Percentiles rank a stretch among this genome's conserved stretches.
Conservation (phyloP, 2,113 vertebrate species). For the Budorcas taxicolor region DNA sequence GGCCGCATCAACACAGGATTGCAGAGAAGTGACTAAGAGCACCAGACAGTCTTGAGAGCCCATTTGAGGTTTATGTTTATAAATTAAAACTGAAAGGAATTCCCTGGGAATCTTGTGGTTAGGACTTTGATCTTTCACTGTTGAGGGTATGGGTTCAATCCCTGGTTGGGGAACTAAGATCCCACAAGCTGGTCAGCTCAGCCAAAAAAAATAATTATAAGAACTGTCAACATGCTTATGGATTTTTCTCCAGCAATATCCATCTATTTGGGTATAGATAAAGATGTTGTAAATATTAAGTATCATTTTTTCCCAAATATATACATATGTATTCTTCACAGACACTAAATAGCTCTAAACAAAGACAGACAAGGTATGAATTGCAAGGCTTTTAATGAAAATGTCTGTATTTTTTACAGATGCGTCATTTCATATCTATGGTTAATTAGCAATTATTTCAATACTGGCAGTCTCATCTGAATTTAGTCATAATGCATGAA, state of each 20-base stretch:
- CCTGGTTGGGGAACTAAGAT: neutral
- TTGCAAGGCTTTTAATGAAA: constrained; percentile 28
- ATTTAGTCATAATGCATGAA: neutral
- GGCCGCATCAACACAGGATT: neutral
- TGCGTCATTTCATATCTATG: neutral
- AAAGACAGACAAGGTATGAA: neutral
- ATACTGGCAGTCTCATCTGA: neutral
- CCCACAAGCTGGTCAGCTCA: neutral
- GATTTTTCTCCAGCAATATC: neutral
- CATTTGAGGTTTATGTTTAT: neutral
- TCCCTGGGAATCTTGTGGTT: neutral
- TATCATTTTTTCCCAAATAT: neutral
- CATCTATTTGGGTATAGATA: neutral
- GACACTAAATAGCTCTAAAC: neutral
- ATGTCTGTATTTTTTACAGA: neutral
- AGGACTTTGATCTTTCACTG: neutral
- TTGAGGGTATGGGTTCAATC: neutral
- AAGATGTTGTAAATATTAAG: neutral
- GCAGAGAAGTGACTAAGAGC: neutral
- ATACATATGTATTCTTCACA: neutral
- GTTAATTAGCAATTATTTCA: constrained; percentile 2
- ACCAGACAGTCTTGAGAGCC: neutral
- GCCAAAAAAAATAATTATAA: neutral
- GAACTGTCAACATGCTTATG: neutral
- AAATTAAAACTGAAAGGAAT: neutral